Base-by-base conservation (phyloP, 2,797 vertebrate species). In the Darevskia mixta region DNA sequence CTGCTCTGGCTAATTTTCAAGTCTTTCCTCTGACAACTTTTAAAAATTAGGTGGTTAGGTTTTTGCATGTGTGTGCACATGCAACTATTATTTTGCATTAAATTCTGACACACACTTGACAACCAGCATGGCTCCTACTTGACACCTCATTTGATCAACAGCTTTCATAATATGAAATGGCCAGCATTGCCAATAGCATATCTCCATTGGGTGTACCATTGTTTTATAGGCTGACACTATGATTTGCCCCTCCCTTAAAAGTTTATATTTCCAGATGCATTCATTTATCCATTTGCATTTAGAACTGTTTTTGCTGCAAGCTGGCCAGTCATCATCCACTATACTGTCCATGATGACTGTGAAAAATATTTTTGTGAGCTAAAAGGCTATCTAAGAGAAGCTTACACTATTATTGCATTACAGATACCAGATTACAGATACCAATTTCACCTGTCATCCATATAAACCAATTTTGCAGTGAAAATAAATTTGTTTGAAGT, bases 241-340 rank as follows among this genome's bases (percentile, higher is more conserved):
- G 75, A 43, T 80, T 66, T 75, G 49, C 13, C 13, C 49, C 77
- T 86, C 66, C 64, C 29, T 75, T 88, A 80, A 3, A 35, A 64
- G 45, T 43, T 86, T 87, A 41, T 66, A 85, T 77, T 38, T 81
- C 55, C 27, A 64, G 78, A 82, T 61, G 35, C 25, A 85, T 49
- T 15, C 38, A 82, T 71, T 78, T 41, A 64, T 79, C 49, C 61
- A 80, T 82, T 85, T 71, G 23, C 66, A 82, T 79, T 87, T 89
- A 89, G 64, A 90, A 90, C 72, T 78, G 79, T 45, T 82, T 88
- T 86, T 61, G 32, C 66, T 79, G 49, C 18, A 86, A 72, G 43
- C 38, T 78, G 67, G 38, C n/a, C 8, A 43, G 79, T 43, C 61
- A 29, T 55, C 79, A 55, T 89, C 78, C 71, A 75, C 73, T 73